Conservation (phyloP, 2,113 vertebrate species). For the Myiopsitta monachus region DNA sequence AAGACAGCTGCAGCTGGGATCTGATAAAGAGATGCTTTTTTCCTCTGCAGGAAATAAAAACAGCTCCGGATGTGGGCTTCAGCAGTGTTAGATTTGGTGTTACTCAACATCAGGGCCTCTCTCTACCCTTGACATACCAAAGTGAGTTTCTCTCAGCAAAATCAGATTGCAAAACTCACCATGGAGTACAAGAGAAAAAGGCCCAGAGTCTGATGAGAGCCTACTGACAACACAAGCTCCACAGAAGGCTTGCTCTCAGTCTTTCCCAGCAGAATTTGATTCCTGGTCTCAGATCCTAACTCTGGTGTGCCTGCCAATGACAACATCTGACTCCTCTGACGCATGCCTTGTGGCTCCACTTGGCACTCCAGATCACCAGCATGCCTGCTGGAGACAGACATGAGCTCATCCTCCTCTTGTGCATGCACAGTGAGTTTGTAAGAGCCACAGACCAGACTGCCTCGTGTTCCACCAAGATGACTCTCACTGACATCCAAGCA, state of each 20-base stretch:
- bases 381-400: slow-evolving; percentile 14
- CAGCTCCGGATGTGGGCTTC: neutral
- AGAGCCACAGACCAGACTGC: neutral
- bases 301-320: neutral
- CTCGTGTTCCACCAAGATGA: neutral
- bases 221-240: neutral
- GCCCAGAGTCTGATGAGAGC: neutral
- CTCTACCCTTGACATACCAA: neutral
- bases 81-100: neutral
- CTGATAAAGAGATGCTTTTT: neutral
- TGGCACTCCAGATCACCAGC: neutral
- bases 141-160: neutral
- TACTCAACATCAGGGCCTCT: neutral
- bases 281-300: neutral
- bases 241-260: neutral
- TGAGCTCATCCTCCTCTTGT: slow-evolving; percentile 21
- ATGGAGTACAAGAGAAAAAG: neutral
- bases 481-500: neutral
- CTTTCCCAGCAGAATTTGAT: neutral
- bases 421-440: neutral
- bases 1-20: neutral
- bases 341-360: neutral
- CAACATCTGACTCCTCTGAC: neutral
- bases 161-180: slow-evolving; percentile 17
- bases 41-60: neutral